Base-by-base conservation (phyloP, 2,113 vertebrate genomes). In the Nasalis larvatus region DNA sequence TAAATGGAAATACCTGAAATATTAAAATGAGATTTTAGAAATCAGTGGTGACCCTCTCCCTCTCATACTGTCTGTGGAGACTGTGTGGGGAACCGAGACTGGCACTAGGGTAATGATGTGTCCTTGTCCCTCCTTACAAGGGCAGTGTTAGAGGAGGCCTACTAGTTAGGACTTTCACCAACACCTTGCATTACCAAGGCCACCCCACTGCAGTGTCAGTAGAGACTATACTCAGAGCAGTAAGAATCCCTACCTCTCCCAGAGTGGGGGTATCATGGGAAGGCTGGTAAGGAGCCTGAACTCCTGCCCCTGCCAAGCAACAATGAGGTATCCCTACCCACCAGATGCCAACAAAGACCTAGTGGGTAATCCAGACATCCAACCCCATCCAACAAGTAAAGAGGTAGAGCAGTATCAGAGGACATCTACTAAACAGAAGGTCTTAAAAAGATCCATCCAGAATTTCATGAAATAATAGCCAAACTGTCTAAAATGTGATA, bases 1-100 rank as follows among this genome's bases (percentile, higher is more conserved):
- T n/a, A 89, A 82, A 54, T 25, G 35, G 30, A 85, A 93, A 89
- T 83, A 21, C 76, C 82, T 54, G 42, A 93, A 96, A 78, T 68
- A 85, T 25, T 52, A 94, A 94, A 76, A 74, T 37, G 37, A 56
- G 21, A 23, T 45, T 42, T 89, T 32, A 60, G 88, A 95, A 85
- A 73, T 68, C 30, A 40, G 3, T 45, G n/a, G 25, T 47, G 35
- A 35, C 30, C 49, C 20, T 63, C 13, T 4, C 12, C 58, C 10
- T 35, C n/a, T 13, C 20, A 73, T 2, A 40, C 20, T 6, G 42
- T 60, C 40, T 63, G n/a, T 6, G 5, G n/a, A 68, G 4, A 77
- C 13, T 30, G 20, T 0, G 1, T 32, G 66, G 47, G 42, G 21
- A 82, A 93, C 13, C 1, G 47, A 69, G 49, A 91, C 3, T 11